phyloP scores from a whole-genome alignment of 2,797 vertebrate genomes.

The Garrulus glandarius region DNA sequence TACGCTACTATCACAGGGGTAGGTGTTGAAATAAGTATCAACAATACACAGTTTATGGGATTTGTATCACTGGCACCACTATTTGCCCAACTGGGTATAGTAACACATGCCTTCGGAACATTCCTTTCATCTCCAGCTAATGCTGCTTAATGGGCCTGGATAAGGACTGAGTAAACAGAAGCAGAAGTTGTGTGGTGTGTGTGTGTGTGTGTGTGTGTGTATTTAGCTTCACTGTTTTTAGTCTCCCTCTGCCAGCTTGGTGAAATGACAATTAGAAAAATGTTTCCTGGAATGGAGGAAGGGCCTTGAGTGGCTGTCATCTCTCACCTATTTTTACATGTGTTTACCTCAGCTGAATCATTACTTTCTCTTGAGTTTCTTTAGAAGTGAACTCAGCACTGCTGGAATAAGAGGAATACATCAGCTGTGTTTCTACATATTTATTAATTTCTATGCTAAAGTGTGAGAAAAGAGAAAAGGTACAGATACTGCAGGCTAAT shows the following conservation, averaged over 20 bases:
- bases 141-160: conserved; percentile 14
- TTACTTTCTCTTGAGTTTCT: not conserved
- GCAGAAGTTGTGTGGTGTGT: not conserved
- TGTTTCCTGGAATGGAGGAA: not conserved
- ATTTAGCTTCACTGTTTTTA: not conserved
- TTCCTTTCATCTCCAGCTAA: conserved; percentile 26
- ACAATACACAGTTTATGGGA: not conserved
- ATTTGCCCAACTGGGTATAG: not conserved
- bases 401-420: not conserved
- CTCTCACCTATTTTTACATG: not conserved
- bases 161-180: conserved; percentile 13
- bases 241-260: not conserved
- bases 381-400: not conserved
- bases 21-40: not conserved
- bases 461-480: not conserved
- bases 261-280: conserved; percentile 5
- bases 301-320: not conserved
- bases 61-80: not conserved
- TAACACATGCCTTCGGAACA: not conserved
- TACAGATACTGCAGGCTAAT: not conserved
- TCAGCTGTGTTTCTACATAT: not conserved
- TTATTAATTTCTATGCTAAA: not conserved
- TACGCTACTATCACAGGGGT: not conserved
- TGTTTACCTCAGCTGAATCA: not conserved
- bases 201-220: not conserved